Conservation (phyloP, 2,797 vertebrate species). For the Fratercula arctica region DNA sequence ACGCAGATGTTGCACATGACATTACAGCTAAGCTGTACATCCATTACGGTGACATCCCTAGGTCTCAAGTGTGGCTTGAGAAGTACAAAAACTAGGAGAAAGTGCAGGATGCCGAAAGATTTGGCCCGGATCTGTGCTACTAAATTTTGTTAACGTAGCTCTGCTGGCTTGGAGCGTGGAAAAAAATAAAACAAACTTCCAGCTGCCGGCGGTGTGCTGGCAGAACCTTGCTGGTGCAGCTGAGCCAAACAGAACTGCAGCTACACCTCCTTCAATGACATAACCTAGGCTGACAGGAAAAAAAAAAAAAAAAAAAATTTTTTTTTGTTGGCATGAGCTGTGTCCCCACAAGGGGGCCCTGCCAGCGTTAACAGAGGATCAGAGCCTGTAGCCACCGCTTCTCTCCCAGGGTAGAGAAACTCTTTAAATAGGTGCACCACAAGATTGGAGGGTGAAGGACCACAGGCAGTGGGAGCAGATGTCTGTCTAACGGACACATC, state of each 20-base stretch:
- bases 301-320: background rate
- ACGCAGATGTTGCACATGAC: background rate
- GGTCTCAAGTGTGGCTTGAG: background rate
- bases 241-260: constrained; percentile 45
- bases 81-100: background rate
- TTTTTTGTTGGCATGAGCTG: background rate
- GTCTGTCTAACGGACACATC: background rate
- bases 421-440: background rate
- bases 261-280: constrained; percentile 45
- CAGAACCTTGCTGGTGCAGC: constrained; percentile 4
- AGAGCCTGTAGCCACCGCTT: background rate
- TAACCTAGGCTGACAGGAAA: constrained; percentile 41
- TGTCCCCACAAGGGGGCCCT: constrained; percentile 44
- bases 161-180: background rate
- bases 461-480: background rate
- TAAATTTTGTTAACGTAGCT: background rate
- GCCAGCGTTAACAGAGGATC: background rate
- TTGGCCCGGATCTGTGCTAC: background rate
- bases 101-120: background rate
- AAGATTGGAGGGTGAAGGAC: background rate
- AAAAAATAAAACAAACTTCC: background rate
- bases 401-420: background rate
- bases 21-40: background rate
- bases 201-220: background rate
- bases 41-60: background rate